Evolutionary conservation across 2,888 invertebrate genomes (phyloP), one percentile per base, ranked within the genome.

Genomic region (Temnothorax unifasciatus): DNA sequence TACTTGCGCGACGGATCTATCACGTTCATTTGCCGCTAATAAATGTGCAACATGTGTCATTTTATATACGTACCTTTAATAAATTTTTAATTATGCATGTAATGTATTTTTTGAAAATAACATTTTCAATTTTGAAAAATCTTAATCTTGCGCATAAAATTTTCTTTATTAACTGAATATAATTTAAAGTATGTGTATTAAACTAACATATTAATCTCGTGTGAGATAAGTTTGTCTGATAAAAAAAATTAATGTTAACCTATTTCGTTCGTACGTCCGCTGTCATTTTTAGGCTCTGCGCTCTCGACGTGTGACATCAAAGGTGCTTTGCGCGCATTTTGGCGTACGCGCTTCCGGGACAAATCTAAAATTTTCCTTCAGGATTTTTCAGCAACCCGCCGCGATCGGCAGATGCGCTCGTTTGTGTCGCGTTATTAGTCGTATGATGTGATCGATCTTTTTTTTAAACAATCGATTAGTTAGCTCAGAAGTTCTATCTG

Each of bases 291-390:
- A 34, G 15, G 41, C 71, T 75, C 82, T 82, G 87, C 86, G 64
- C 89, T 86, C 86, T 89, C 91, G 84, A 87, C 87, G 89, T 86
- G 88, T 86, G 93, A 94, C 94, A 94, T 94, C 90, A 92, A 94
- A 89, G 79, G 44, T 71, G 68, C 61, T 50, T 71, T 74, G 38
- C 83, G 84, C 83, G 66, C 89, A 87, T 88, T 82, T 44, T 88
- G 71, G 50, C 73, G 71, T 54, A 59, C 63, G 54, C 77, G 64
- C 50, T 73, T 74, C 50, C 73, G n/a, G 13, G n/a, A 25, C 9
- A 74, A 79, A 79, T 77, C 41, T 66, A 66, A 66, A 85, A 85
- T 89, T 83, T 85, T 63, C 61, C 61, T 38, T 34, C 6, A 9
- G 47, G 13, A 29, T 9, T 3, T 57, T 34, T 18, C 25, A 44